These are phyloP conservation scores for Argopecten irradians DNA, from an alignment of 1,140 invertebrate species.

Conservation along the genomic window DNA sequence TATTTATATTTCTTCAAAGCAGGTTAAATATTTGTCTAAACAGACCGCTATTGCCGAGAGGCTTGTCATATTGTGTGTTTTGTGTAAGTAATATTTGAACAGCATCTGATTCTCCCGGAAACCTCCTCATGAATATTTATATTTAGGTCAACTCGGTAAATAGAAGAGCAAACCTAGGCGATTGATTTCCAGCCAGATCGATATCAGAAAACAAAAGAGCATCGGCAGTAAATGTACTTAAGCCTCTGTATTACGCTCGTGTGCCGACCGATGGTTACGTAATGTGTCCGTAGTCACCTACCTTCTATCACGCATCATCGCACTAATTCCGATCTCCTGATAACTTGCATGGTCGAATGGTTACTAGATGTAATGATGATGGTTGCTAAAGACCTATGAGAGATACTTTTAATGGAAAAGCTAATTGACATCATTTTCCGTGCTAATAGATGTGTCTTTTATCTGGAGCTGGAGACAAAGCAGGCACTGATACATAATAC, in stretches of 20 bases:
- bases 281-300: background rate
- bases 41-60: background rate
- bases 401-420: too few species aligned
- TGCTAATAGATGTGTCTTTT: too few species aligned
- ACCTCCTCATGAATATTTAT: background rate
- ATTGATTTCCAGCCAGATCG: background rate
- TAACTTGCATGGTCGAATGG: too few species aligned
- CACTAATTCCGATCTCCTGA: too few species aligned
- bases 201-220: slow-evolving; percentile 16
- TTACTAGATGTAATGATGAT: too few species aligned
- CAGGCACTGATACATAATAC: too few species aligned
- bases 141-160: background rate
- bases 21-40: background rate
- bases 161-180: background rate
- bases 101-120: slow-evolving; percentile 8
- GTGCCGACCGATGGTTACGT: background rate
- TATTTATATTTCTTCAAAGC: background rate
- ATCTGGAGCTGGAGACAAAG: too few species aligned
- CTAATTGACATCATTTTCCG: too few species aligned
- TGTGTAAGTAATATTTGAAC: background rate
- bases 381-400: too few species aligned
- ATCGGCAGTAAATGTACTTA: background rate
- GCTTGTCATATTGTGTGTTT: background rate
- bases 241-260: background rate
- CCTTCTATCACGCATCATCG: background rate